Evolutionary conservation across 2,113 vertebrate species (phyloP), one percentile per base, ranked within the genome.

Genomic region (Gambusia holbrooki): DNA sequence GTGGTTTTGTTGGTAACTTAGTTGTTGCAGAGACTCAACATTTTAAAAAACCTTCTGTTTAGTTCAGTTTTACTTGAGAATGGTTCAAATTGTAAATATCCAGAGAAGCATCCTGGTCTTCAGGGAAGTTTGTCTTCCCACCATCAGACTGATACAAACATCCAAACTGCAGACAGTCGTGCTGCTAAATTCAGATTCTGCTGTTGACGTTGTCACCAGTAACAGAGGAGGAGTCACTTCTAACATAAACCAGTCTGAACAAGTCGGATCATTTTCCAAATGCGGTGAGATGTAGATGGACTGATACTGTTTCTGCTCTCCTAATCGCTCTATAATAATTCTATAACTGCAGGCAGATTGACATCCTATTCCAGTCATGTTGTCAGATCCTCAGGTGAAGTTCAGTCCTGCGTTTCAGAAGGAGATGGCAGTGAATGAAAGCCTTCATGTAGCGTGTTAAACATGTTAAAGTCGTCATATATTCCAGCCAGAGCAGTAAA

Each of bases 191-290:
- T 51, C 19, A 7, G 19, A 2, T 5, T 22, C 48, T 51, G 4
- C 48, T 51, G 15, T 22, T 14, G 17, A 48, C 0, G 45, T 48
- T 22, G 35, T 37, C 35, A 11, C 35, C 35, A 37, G 35, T 37
- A 2, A 10, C 35, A 11, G 2, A 37, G 35, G 35, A 37, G 10
- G 35, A 37, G 35, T 64, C 83, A 78, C 69, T 84, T 80, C 78
- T 66, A 77, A 37, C 27, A 40, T 67, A 63, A 89, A 40, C 77
- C 77, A 29, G 82, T 84, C 77, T 89, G 89, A 87, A 87, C 90
- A 92, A 84, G 92, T 94, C 93, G 89, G 87, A 92, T 90, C 87
- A 86, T 87, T 86, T 92, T 92, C 93, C 83, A 91, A 91, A 88
- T 77, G 82, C 51, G 68, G 89, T 88, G 62, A 92, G 93, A 93